Conservation (phyloP, 2,888 invertebrate genomes). For the Homarus gammarus region DNA sequence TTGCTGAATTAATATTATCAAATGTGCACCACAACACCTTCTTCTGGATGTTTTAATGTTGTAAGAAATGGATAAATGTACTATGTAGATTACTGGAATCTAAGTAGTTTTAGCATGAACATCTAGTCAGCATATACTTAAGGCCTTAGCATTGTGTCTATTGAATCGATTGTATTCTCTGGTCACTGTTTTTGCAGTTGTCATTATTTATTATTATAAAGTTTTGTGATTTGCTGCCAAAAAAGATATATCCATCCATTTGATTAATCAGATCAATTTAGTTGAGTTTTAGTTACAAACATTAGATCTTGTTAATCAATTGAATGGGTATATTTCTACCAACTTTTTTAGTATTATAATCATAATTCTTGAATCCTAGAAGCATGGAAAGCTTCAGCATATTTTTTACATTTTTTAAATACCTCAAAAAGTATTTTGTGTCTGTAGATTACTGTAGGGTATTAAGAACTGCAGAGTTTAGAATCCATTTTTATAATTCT, state of each 20-base stretch:
- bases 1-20: constrained; percentile 10
- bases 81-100: constrained; percentile 33
- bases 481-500: not conserved
- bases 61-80: constrained; percentile 27
- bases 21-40: constrained; percentile 18
- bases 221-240: not conserved
- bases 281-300: not conserved
- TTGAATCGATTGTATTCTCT: constrained; percentile 9
- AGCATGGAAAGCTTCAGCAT: constrained; percentile 7
- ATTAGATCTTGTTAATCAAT: not conserved
- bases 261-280: not conserved
- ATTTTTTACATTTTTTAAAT: constrained; percentile 12
- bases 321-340: not conserved
- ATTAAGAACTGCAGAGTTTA: not conserved
- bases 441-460: not conserved
- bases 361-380: not conserved
- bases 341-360: not conserved
- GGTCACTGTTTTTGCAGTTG: not conserved
- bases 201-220: not conserved
- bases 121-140: constrained; percentile 50
- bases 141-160: constrained; percentile 7
- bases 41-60: constrained; percentile 11
- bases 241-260: not conserved
- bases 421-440: not conserved
- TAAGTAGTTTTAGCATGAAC: constrained; percentile 44